Conservation (phyloP, 1,140 invertebrate genomes). For the Drosophila busckii region DNA sequence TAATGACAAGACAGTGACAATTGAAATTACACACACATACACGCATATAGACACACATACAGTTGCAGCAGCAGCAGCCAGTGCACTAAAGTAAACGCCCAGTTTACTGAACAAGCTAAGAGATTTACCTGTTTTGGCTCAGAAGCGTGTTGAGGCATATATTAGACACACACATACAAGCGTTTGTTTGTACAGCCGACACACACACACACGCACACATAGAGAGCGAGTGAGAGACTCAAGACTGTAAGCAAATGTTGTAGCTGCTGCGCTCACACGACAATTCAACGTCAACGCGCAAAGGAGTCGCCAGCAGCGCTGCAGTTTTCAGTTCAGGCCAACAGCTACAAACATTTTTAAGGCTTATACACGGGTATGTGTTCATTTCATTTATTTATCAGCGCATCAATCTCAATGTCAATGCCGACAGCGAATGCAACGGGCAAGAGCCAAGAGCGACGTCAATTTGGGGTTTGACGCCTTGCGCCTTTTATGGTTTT, state of each 20-base stretch:
- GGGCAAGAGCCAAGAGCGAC: conserved; percentile 24
- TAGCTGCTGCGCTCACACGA: conserved; percentile 49
- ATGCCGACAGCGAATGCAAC: conserved; percentile 47
- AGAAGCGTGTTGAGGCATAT: conserved; percentile 68
- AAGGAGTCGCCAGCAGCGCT: conserved; percentile 39
- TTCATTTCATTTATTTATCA: conserved; percentile 58
- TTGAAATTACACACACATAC: conserved; percentile 62
- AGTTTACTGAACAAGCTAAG: conserved; percentile 31
- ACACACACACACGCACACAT: conserved; percentile 5
- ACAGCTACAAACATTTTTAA: too few species aligned
- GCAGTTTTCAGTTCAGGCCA: conserved; percentile 5
- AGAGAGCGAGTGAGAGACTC: too few species aligned
- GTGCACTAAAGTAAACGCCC: conserved; percentile 62
- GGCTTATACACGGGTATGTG: too few species aligned
- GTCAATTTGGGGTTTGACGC: conserved; percentile 25
- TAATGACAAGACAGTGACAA: conserved; percentile 77
- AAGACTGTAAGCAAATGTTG: conserved; percentile 47
- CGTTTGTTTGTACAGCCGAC: not conserved
- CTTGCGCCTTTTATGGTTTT: conserved; percentile 35
- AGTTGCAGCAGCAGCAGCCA: conserved; percentile 35
- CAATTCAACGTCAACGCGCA: conserved; percentile 61
- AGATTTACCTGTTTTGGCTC: conserved; percentile 58
- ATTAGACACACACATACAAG: conserved; percentile 59
- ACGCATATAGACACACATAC: conserved; percentile 10
- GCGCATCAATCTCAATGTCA: conserved; percentile 61